A percentile compares a stretch with the other conserved stretches of the same genome.
Evolutionary conservation across 2,888 invertebrate species (phyloP).

Genomic region (Lissocephala sabroskyi): DNA sequence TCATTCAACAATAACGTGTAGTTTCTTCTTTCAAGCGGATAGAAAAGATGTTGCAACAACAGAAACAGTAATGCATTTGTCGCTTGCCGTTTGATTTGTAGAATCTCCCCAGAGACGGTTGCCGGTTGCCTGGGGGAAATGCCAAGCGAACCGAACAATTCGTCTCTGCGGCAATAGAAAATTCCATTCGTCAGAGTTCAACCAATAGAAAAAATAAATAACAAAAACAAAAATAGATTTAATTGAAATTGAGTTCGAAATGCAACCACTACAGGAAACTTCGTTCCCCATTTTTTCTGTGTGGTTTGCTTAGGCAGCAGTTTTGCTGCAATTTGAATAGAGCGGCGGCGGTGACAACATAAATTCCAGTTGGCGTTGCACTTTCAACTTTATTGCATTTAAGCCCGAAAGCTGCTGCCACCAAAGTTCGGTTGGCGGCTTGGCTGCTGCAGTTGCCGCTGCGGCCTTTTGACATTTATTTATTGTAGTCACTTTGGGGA

Average conservation of each 20-base stretch:
- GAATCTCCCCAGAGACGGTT: too few relatives aligned
- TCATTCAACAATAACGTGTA: too few relatives aligned
- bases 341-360: neutral
- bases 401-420: constrained; percentile 29
- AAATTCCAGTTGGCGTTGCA: constrained; percentile 23
- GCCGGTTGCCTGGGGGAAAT: too few relatives aligned
- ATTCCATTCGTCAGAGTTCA: neutral
- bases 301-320: too few relatives aligned
- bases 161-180: too few relatives aligned
- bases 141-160: too few relatives aligned
- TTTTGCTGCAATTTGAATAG: too few relatives aligned
- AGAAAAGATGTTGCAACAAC: too few relatives aligned
- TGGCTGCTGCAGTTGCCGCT: constrained; percentile 1
- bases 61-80: too few relatives aligned
- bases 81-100: too few relatives aligned
- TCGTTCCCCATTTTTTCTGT: constrained; percentile 12
- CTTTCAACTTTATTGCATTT: constrained; percentile 54
- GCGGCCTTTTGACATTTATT: constrained; percentile 50
- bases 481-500: constrained; percentile 60
- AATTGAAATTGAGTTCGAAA: constrained; percentile 63
- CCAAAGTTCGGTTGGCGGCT: constrained; percentile 16
- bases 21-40: too few relatives aligned
- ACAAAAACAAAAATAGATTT: constrained; percentile 27
- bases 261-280: constrained; percentile 51
- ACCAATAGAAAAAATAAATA: neutral